phyloP scores from a whole-genome alignment of 2,888 invertebrate genomes.

The Digitonthophagus gazella region DNA sequence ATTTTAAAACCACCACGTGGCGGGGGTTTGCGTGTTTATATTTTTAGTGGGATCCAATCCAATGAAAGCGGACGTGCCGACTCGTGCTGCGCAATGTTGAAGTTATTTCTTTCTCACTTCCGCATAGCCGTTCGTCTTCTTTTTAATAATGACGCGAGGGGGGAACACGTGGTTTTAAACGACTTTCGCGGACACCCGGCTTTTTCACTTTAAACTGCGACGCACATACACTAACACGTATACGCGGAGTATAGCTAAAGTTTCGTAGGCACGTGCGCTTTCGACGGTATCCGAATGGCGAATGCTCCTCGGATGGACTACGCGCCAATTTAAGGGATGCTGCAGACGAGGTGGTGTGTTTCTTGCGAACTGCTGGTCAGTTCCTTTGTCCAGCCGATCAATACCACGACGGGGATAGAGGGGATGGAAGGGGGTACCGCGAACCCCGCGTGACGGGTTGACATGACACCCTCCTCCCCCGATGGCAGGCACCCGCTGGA shows the following conservation, averaged over 20 bases:
- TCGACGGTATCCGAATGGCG: neutral
- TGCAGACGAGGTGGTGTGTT: constrained; percentile 32
- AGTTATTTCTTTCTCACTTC: neutral
- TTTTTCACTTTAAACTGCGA: neutral
- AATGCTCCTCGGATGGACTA: neutral
- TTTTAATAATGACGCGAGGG: constrained; percentile 24
- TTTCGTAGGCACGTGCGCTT: neutral
- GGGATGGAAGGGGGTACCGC: constrained; percentile 47
- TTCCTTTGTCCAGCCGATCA: constrained; percentile 54
- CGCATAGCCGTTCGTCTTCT: neutral
- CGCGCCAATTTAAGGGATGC: constrained; percentile 26
- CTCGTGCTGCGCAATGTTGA: neutral
- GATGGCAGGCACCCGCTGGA: constrained; percentile 41
- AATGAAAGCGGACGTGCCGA: neutral
- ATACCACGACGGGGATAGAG: constrained; percentile 47
- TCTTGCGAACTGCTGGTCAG: constrained; percentile 54
- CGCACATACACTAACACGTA: constrained; percentile 18
- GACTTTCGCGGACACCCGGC: constrained; percentile 33
- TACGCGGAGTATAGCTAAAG: neutral
- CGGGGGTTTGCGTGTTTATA: neutral
- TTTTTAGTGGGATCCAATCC: neutral
- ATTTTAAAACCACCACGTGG: neutral
- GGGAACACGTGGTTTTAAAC: constrained; percentile 30
- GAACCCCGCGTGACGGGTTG: constrained; percentile 54
- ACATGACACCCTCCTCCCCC: constrained; percentile 61